Conservation (phyloP, 2,113 vertebrate species). For the Cettia cetti region DNA sequence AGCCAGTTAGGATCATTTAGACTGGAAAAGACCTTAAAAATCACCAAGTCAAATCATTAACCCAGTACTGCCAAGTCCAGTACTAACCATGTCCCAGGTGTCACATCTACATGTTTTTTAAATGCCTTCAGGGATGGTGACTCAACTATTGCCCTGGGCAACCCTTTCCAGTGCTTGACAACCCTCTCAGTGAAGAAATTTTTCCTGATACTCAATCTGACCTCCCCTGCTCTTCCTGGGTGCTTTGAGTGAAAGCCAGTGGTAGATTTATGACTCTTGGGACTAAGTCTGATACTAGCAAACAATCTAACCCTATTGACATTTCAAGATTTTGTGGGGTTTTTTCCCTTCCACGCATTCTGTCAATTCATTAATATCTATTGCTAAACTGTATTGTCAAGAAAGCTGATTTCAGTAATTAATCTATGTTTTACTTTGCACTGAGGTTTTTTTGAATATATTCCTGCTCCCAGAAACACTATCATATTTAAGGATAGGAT, state of each 20-base stretch:
- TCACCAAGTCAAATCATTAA: fast-evolving
- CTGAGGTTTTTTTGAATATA: background rate
- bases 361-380: background rate
- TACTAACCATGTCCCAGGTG: background rate
- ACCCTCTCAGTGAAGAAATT: fast-evolving
- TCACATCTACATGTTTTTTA: background rate
- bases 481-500: background rate
- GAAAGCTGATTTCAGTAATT: background rate
- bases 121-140: background rate
- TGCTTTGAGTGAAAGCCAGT: background rate
- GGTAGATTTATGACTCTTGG: background rate
- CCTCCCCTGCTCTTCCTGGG: background rate
- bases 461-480: background rate
- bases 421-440: background rate
- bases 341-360: background rate
- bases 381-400: background rate
- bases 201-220: background rate
- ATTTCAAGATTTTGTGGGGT: fast-evolving
- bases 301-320: background rate
- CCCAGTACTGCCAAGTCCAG: background rate
- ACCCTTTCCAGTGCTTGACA: background rate
- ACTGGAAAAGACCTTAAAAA: background rate
- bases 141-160: background rate
- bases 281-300: background rate
- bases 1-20: background rate